Evolutionary conservation across 37 sponge, comb jelly and placozoan species (phyloP).

Genomic region (Chondrilla cf. caribensis): DNA sequence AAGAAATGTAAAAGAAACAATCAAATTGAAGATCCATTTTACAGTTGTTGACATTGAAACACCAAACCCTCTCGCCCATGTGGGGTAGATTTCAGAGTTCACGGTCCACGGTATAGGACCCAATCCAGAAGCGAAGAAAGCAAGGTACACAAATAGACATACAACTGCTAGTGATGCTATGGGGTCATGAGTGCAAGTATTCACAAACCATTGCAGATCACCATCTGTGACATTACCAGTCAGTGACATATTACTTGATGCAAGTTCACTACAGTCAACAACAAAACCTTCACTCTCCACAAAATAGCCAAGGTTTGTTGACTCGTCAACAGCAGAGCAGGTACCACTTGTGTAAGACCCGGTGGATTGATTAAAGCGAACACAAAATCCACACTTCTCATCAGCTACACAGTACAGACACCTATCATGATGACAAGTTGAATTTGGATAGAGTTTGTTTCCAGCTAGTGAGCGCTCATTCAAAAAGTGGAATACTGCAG

Average conservation of each 20-base stretch:
- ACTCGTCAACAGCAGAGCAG: conserved; percentile 14
- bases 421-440: conserved; percentile 30
- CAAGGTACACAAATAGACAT: conserved; percentile 81
- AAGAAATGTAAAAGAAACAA: conserved; percentile 87
- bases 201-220: conserved; percentile 28
- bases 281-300: background rate
- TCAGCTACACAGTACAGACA: conserved; percentile 79
- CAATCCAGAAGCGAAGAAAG: conserved; percentile 91
- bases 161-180: conserved; percentile 61
- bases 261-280: background rate
- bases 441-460: background rate
- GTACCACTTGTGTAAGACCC: conserved; percentile 42
- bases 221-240: background rate
- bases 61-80: conserved; percentile 86
- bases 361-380: background rate
- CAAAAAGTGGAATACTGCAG: conserved; percentile 42
- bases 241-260: background rate
- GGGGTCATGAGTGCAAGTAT: conserved; percentile 43
- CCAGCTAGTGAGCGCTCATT: conserved; percentile 30
- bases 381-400: conserved; percentile 83
- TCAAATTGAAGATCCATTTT: conserved; percentile 84
- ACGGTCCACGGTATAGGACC: conserved; percentile 94
- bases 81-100: conserved; percentile 96
- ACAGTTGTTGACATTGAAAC: conserved; percentile 70
- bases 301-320: background rate